Conservation (phyloP, 2,113 vertebrate genomes). For the Sterna hirundo region DNA sequence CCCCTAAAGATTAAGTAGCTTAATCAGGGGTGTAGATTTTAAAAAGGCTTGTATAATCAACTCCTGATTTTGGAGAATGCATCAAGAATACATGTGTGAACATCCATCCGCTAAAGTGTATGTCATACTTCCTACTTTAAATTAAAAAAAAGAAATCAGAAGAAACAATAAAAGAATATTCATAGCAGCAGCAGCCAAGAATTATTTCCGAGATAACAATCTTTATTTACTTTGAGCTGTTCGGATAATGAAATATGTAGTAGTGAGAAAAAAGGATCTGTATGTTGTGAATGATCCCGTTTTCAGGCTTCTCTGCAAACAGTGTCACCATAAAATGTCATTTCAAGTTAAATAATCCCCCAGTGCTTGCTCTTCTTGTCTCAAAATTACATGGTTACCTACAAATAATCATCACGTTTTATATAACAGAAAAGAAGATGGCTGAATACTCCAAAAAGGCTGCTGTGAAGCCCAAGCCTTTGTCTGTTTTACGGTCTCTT, state of each 20-base stretch:
- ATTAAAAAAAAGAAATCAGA: not conserved
- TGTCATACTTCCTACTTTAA: not conserved
- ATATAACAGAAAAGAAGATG: constrained; percentile 89
- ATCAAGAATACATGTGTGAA: not conserved
- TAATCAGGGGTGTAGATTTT: not conserved
- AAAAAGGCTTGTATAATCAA: not conserved
- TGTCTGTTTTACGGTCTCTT: constrained; percentile 89
- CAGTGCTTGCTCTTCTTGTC: not conserved
- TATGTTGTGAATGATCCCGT: not conserved
- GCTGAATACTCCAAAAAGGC: constrained; percentile 91
- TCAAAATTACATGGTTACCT: not conserved
- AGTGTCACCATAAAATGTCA: not conserved
- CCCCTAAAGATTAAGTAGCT: not conserved
- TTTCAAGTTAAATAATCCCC: not conserved
- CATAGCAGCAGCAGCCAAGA: not conserved
- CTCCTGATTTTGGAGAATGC: not conserved
- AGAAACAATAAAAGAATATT: not conserved
- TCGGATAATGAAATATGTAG: not conserved
- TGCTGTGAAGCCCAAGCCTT: constrained; percentile 87
- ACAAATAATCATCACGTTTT: not conserved
- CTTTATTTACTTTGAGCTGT: not conserved
- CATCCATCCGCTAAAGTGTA: not conserved
- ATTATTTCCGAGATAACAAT: not conserved
- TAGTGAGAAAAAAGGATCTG: not conserved
- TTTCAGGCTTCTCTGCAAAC: not conserved